Percentiles rank a stretch among this genome's conserved stretches.
These are phyloP conservation scores for Sinocyclocheilus rhinocerous DNA, from an alignment of 2,113 vertebrate genomes.

Conservation along the genomic window DNA sequence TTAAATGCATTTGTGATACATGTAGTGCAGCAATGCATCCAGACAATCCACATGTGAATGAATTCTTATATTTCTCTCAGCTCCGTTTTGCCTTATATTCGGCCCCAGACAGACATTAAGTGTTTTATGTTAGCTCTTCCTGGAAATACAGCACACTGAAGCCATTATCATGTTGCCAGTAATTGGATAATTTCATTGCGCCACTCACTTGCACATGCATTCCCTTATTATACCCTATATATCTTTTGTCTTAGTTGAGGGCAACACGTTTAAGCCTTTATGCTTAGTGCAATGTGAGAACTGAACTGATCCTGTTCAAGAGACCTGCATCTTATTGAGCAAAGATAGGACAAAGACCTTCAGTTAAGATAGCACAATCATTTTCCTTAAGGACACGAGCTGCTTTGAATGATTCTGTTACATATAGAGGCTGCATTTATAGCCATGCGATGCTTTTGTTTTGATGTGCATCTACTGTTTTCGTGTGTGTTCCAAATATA, in stretches of 20 bases:
- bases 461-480: slow-evolving; percentile 49
- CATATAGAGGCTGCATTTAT: slow-evolving; percentile 7
- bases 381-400: neutral
- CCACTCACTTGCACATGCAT: slow-evolving; percentile 16
- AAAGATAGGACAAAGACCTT: slow-evolving; percentile 22
- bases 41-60: neutral
- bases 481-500: slow-evolving; percentile 71
- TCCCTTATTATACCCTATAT: slow-evolving; percentile 11
- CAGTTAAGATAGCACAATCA: neutral
- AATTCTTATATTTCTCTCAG: slow-evolving; percentile 15
- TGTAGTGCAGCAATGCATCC: neutral
- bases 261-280: neutral
- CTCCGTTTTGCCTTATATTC: slow-evolving; percentile 18
- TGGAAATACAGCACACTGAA: slow-evolving; percentile 39
- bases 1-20: neutral
- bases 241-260: neutral
- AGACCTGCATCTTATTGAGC: neutral
- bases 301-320: neutral
- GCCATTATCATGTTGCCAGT: slow-evolving; percentile 43
- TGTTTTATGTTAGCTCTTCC: slow-evolving; percentile 38
- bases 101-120: slow-evolving; percentile 27
- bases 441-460: slow-evolving; percentile 29
- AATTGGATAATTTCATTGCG: slow-evolving; percentile 41
- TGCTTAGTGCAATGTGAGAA: neutral
- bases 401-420: neutral